phyloP scores from a whole-genome alignment of 2,113 vertebrate species.

The Propithecus coquereli region DNA sequence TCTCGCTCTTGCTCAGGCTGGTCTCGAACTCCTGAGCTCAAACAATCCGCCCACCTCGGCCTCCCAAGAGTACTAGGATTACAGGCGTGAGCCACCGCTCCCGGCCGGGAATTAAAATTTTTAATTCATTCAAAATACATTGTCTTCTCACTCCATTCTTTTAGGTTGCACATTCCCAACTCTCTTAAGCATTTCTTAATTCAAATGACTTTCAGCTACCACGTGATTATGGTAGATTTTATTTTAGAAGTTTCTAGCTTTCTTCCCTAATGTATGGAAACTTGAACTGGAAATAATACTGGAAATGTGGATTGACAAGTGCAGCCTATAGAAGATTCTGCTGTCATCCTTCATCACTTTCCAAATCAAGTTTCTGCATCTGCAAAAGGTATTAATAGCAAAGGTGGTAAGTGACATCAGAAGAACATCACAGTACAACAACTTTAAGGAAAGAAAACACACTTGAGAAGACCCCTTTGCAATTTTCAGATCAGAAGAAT shows the following conservation, averaged over 20 bases:
- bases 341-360: neutral
- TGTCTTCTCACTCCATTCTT: neutral
- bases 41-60: too few species aligned
- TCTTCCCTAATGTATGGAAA: neutral
- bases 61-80: too few species aligned
- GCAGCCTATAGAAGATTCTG: neutral
- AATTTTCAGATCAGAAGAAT: neutral
- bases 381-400: neutral
- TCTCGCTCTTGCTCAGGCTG: too few species aligned
- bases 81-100: too few species aligned
- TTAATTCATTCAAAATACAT: neutral
- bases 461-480: neutral
- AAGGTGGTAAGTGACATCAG: neutral
- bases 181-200: neutral
- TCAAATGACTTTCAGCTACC: neutral
- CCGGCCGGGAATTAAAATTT: neutral
- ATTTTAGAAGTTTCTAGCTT: conserved; percentile 5
- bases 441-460: neutral
- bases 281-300: neutral
- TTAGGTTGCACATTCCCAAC: neutral
- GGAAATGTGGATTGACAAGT: neutral
- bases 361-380: neutral
- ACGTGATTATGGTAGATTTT: neutral
- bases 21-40: too few species aligned
- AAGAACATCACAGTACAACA: neutral